Evolutionary conservation across 2,888 invertebrate genomes (phyloP), one percentile per base, ranked within the genome.

Genomic region (Caenorhabditis virilis): DNA sequence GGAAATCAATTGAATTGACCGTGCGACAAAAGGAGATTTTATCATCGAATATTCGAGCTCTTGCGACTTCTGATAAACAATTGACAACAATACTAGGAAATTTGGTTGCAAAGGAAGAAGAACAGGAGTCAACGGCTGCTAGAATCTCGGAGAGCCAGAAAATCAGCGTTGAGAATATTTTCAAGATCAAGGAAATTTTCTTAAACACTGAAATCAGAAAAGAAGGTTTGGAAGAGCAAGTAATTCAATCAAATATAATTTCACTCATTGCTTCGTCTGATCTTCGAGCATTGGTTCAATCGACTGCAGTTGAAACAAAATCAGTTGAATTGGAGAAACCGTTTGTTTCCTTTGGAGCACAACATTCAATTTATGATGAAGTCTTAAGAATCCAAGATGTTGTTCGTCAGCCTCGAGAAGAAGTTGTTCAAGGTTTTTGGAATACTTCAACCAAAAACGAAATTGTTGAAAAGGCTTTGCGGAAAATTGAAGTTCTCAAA

Each of bases 351-450:
- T n/a, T n/a, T n/a, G n/a, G n/a, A n/a, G n/a, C n/a, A n/a, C n/a
- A n/a, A n/a, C n/a, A n/a, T n/a, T n/a, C 38, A 38, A 18, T 7
- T 38, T n/a, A 18, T 38, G 9, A 15, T 20, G 38, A 18, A 38
- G 20, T 20, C 38, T 6, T 20, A 20, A 2, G 38, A 38, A 2
- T 18, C 38, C 3, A 38, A 38, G 3, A 20, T 38, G n/a, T n/a
- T n/a, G n/a, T n/a, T n/a, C n/a, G n/a, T n/a, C n/a, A n/a, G n/a
- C n/a, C n/a, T n/a, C n/a, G n/a, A n/a, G 66, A 70, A 26, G 51
- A 56, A 25, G 36, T 51, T 6, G 33, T 57, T 26, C 50, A 54
- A 49, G 69, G 69, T 45, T 54, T 66, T 54, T 70, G 66, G 66
- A 60, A 42, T 23, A 54, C 61, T 18, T 41, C 50, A 16, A 41